phyloP scores from a whole-genome alignment of 2,113 vertebrate genomes.

The Eretmochelys imbricata region DNA sequence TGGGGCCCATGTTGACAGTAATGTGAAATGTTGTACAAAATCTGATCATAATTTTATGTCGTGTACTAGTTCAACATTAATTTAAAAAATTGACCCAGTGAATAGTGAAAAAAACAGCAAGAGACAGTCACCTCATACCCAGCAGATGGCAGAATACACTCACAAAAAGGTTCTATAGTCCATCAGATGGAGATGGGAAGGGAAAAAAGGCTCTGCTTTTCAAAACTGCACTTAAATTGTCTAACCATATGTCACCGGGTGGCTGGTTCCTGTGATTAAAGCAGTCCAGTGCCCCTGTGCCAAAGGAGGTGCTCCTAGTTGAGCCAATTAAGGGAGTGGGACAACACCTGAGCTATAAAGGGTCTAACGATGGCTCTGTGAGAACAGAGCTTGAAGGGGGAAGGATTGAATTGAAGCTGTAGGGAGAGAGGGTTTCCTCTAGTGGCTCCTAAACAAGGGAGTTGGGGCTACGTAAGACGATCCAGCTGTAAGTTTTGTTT shows the following conservation, averaged over 20 bases:
- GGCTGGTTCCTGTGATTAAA: background rate
- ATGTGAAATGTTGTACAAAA: rapidly evolving
- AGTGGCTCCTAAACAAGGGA: background rate
- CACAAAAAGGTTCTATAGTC: rapidly evolving
- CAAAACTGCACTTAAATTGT: background rate
- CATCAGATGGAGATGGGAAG: background rate
- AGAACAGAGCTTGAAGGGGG: background rate
- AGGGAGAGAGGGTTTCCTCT: background rate
- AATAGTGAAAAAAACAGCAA: background rate
- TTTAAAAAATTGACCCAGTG: rapidly evolving
- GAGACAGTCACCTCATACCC: rapidly evolving
- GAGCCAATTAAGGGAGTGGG: background rate
- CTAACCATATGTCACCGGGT: background rate
- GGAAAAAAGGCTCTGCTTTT: rapidly evolving
- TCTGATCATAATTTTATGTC: background rate
- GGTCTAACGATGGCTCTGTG: too few relatives aligned
- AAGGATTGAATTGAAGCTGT: background rate
- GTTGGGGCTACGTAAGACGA: background rate
- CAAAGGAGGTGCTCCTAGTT: background rate
- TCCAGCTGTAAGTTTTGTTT: background rate
- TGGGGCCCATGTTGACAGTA: rapidly evolving
- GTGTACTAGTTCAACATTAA: background rate
- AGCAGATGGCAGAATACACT: background rate
- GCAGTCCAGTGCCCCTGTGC: background rate
- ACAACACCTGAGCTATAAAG: background rate